These are phyloP conservation scores for Calcarius lapponicus DNA, from an alignment of 2,797 vertebrate species.

Conservation along the genomic window DNA sequence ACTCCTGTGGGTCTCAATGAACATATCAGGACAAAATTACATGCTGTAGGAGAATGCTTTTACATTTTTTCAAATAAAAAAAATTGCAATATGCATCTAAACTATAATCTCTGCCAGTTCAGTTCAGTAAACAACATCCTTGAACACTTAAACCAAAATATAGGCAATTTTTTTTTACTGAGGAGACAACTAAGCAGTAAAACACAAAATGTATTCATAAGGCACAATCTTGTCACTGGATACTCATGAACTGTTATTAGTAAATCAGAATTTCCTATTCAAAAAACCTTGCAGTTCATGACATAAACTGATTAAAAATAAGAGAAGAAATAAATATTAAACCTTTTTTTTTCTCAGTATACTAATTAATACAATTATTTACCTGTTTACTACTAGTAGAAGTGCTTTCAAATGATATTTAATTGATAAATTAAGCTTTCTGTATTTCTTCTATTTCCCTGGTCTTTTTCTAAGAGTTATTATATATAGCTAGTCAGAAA, in stretches of 20 bases:
- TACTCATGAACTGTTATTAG: conserved; percentile 35
- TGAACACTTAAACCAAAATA: conserved; percentile 53
- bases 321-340: conserved; percentile 48
- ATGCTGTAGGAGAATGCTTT: background rate
- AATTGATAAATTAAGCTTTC: background rate
- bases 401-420: background rate
- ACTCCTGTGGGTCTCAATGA: background rate
- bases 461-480: background rate
- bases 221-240: conserved; percentile 34
- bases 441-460: background rate
- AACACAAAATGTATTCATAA: conserved; percentile 55
- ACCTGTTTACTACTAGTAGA: background rate
- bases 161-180: conserved; percentile 40
- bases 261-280: conserved; percentile 52
- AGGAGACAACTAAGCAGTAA: conserved; percentile 22
- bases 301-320: conserved; percentile 63
- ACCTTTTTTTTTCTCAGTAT: background rate
- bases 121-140: conserved; percentile 15
- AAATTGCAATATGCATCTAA: conserved; percentile 8
- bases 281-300: conserved; percentile 37
- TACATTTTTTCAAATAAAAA: conserved; percentile 26
- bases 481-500: background rate
- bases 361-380: background rate
- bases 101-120: conserved; percentile 34
- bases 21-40: background rate